Evolutionary conservation across 2,888 invertebrate genomes (phyloP).

Genomic region (Copidosoma aretas): DNA sequence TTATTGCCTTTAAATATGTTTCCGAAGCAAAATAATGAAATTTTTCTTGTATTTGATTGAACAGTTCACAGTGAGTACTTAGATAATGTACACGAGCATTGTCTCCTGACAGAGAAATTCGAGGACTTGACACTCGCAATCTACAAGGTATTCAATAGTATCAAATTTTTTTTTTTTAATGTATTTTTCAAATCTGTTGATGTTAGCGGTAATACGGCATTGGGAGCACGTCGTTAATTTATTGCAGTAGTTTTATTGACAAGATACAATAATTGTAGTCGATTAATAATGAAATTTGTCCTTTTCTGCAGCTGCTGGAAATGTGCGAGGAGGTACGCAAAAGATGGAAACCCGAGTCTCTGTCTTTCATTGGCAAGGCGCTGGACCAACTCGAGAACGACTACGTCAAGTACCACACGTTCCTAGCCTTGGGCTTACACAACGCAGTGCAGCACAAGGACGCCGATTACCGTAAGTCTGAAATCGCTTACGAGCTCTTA

Average conservation of each 20-base stretch:
- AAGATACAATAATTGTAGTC: constrained; percentile 1
- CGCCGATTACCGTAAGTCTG: constrained; percentile 59
- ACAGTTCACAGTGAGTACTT: constrained; percentile 59
- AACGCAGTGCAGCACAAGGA: constrained; percentile 58
- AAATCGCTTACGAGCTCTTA: constrained; percentile 17
- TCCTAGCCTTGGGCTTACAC: constrained; percentile 57
- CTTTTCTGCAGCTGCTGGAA: constrained; percentile 51
- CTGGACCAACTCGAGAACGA: constrained; percentile 55
- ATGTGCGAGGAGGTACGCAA: constrained; percentile 57
- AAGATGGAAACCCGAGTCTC: constrained; percentile 54
- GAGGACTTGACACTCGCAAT: constrained; percentile 55
- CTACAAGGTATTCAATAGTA: constrained; percentile 50
- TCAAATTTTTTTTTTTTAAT: not conserved
- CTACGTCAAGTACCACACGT: constrained; percentile 59
- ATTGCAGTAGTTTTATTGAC: not conserved
- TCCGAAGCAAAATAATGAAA: not conserved
- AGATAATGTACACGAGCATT: constrained; percentile 58
- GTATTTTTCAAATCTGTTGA: constrained; percentile 7
- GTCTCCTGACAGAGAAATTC: constrained; percentile 56
- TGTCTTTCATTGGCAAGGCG: constrained; percentile 48
- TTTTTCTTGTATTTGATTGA: constrained; percentile 9
- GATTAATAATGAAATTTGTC: too few species aligned
- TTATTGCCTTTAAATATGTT: constrained; percentile 4
- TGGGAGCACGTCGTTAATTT: not conserved
- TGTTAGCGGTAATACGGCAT: too few species aligned